Percentiles rank a stretch among this genome's conserved stretches.
Conservation (phyloP, 2,113 vertebrate genomes). For the Triplophysa siluroides region DNA sequence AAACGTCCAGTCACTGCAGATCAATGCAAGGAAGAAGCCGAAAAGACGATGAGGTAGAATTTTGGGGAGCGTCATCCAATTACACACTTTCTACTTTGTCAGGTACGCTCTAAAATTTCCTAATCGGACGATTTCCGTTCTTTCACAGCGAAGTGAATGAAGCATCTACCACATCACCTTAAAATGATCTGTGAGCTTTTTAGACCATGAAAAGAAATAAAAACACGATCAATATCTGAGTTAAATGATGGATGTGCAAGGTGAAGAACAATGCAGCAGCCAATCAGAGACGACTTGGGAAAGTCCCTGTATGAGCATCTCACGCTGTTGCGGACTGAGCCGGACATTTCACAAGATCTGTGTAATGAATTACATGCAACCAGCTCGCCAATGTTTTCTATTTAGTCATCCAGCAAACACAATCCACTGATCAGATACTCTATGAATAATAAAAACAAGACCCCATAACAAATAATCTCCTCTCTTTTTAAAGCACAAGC, state of each 20-base stretch:
- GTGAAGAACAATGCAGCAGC: not conserved
- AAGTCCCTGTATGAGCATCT: too few species aligned
- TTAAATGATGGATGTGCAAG: constrained; percentile 24
- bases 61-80: constrained; percentile 2
- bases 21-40: constrained; percentile 14
- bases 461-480: not conserved
- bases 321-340: not conserved
- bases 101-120: not conserved
- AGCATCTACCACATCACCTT: constrained; percentile 13
- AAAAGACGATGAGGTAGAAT: not conserved
- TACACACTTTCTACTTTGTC: not conserved
- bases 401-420: not conserved
- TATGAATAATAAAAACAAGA: not conserved
- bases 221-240: constrained; percentile 19
- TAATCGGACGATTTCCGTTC: not conserved
- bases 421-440: constrained; percentile 1
- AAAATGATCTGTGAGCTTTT: constrained; percentile 8
- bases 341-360: constrained; percentile 7
- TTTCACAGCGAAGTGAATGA: not conserved
- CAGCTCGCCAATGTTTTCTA: not conserved
- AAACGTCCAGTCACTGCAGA: constrained; percentile 16
- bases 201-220: constrained; percentile 5
- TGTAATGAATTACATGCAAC: not conserved
- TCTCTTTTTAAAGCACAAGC: not conserved
- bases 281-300: not conserved